Base-by-base conservation (phyloP, 2,113 vertebrate genomes). In the Nasalis larvatus region DNA sequence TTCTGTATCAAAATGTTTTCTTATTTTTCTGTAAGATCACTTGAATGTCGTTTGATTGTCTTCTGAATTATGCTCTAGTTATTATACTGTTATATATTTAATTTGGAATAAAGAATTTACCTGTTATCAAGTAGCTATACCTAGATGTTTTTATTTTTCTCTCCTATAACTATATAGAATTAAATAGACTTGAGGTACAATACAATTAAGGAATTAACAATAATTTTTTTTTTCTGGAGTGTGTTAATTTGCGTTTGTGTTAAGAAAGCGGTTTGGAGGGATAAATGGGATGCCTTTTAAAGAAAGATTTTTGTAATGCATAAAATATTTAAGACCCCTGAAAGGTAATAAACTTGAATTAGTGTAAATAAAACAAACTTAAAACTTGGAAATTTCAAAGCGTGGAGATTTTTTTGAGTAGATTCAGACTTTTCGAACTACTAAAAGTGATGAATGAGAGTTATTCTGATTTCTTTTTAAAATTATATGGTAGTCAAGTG, bases 301-400 rank as follows among this genome's bases (percentile, higher is more conserved):
- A 84, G 37, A 81, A 78, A 80, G 52, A 3, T 35, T 47, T 89
- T 68, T 86, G 94, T 80, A 17, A 68, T 85, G 21, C 42, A 49
- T 78, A 60, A 32, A 86, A 91, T 56, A 73, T 63, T 49, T 81
- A 88, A 77, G 49, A 77, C 27, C 27, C 52, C 32, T 82, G n/a
- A 87, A 94, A 94, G 73, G 30, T 78, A 54, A 73, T 86, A 80
- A 80, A 11, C 35, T 35, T 35, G 47, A 63, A 13, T 74, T 52
- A 89, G 9, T 69, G 16, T 95, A 86, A 97, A 54, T 92, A 83
- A 96, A 71, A 86, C 16, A 73, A 86, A 91, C 23, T 47, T 73
- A 66, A 73, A 88, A 78, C 17, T 86, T 82, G 7, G 49, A n/a
- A 49, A 71, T 90, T 78, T 86, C 21, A n/a, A 81, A 91, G n/a